Evolutionary conservation across 2,797 vertebrate species (phyloP).

Genomic region (Cyprinodon diabolis): DNA sequence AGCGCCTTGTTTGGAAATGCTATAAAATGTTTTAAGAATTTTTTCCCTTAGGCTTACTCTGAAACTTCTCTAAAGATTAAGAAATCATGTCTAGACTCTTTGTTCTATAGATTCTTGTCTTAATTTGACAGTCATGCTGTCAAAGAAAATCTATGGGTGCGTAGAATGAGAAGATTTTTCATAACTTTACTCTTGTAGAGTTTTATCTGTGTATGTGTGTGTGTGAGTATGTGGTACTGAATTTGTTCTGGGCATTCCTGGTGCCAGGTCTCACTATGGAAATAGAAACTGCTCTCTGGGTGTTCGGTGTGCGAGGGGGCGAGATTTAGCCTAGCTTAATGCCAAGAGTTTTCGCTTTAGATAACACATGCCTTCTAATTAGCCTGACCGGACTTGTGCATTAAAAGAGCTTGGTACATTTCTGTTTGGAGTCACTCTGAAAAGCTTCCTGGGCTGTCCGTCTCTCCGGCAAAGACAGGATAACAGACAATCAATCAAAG

Average conservation of each 20-base stretch:
- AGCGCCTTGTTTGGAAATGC: neutral
- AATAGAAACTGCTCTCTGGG: conserved; percentile 29
- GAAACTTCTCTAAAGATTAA: neutral
- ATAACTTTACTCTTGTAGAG: conserved; percentile 2
- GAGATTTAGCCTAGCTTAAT: conserved; percentile 26
- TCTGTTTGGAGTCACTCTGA: conserved; percentile 37
- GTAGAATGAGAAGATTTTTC: conserved; percentile 32
- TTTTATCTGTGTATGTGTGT: conserved; percentile 8
- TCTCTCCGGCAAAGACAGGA: conserved; percentile 54
- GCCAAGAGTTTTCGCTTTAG: conserved; percentile 44
- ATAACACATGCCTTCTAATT: conserved; percentile 53
- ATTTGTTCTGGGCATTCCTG: conserved; percentile 16
- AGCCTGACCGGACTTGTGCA: conserved; percentile 38
- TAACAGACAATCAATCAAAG: conserved; percentile 68
- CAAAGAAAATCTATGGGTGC: conserved; percentile 43
- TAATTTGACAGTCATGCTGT: conserved; percentile 38
- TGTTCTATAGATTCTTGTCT: neutral
- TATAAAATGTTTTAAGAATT: neutral
- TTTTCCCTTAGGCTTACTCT: neutral
- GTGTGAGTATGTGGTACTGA: conserved; percentile 18
- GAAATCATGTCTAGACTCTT: neutral
- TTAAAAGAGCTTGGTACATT: conserved; percentile 15
- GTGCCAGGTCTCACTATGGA: conserved; percentile 32
- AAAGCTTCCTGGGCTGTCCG: conserved; percentile 54
- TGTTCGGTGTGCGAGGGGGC: conserved; percentile 19